These are phyloP conservation scores for Drosophila demipolita DNA, from an alignment of 2,888 invertebrate species.

Conservation along the genomic window DNA sequence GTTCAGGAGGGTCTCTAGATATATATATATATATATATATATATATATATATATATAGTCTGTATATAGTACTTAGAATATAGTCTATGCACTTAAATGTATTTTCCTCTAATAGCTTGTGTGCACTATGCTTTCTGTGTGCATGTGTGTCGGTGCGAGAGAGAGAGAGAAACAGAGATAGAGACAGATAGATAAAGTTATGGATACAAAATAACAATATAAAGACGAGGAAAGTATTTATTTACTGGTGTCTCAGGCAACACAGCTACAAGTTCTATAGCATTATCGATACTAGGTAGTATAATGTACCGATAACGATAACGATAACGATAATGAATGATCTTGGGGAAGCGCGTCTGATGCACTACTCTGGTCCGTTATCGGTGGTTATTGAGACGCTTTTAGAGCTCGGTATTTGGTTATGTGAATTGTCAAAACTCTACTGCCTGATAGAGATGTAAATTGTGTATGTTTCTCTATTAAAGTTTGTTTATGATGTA, in stretches of 20 bases:
- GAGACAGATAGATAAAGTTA: background rate
- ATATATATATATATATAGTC: constrained; percentile 17
- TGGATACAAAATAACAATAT: background rate
- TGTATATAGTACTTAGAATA: constrained; percentile 44
- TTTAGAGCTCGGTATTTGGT: constrained; percentile 25
- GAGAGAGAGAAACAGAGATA: background rate
- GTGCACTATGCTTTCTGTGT: constrained; percentile 26
- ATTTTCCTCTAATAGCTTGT: constrained; percentile 35
- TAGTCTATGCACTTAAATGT: constrained; percentile 49
- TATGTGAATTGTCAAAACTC: constrained; percentile 1
- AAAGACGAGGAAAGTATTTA: background rate
- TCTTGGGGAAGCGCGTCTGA: constrained; percentile 33
- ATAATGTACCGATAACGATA: constrained; percentile 42
- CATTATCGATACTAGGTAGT: background rate
- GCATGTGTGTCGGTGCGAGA: constrained; percentile 2
- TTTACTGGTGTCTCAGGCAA: constrained; percentile 32
- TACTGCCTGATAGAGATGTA: constrained; percentile 14
- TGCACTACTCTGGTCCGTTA: constrained; percentile 66
- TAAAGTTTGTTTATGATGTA: background rate
- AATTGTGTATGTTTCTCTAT: background rate
- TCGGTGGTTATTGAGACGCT: constrained; percentile 62
- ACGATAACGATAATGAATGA: constrained; percentile 46
- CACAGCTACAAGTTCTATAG: constrained; percentile 22
- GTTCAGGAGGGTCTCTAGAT: constrained; percentile 65
- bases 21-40: constrained; percentile 11